These are phyloP conservation scores for Tryphoninae sp. DNA, from an alignment of 2,888 invertebrate species.

Conservation along the genomic window DNA sequence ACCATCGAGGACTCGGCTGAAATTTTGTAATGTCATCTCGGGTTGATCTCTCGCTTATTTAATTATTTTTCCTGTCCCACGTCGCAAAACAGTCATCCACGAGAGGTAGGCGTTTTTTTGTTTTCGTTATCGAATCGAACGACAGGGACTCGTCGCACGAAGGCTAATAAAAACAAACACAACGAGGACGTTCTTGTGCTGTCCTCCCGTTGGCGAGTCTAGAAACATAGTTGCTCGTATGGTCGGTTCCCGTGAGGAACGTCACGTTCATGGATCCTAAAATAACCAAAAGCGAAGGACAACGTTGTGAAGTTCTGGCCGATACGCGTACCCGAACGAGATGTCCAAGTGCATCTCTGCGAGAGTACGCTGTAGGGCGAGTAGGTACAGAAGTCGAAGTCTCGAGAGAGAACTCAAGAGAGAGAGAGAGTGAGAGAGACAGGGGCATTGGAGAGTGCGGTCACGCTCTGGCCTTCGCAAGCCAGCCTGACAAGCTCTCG, in stretches of 20 bases:
- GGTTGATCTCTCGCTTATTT: slow-evolving; percentile 58
- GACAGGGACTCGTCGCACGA: slow-evolving; percentile 61
- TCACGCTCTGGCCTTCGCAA: slow-evolving; percentile 69
- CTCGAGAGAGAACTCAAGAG: slow-evolving; percentile 57
- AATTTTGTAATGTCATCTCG: slow-evolving; percentile 35
- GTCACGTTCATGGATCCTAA: slow-evolving; percentile 71
- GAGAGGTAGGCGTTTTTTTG: slow-evolving; percentile 64
- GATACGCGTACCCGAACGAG: slow-evolving; percentile 52
- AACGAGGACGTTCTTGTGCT: slow-evolving; percentile 41
- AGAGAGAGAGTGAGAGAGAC: slow-evolving; percentile 55
- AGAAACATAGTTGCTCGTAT: slow-evolving; percentile 63
- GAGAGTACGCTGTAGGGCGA: slow-evolving; percentile 25
- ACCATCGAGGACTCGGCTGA: not conserved
- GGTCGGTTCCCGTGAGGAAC: slow-evolving; percentile 53
- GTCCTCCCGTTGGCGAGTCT: slow-evolving; percentile 30
- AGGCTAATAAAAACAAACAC: slow-evolving; percentile 74
- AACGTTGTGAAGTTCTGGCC: slow-evolving; percentile 40
- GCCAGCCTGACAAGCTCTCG: slow-evolving; percentile 74
- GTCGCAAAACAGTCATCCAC: slow-evolving; percentile 63
- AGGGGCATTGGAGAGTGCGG: slow-evolving; percentile 68
- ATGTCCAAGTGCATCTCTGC: slow-evolving; percentile 48
- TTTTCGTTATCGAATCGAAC: slow-evolving; percentile 51
- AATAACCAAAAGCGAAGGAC: slow-evolving; percentile 69
- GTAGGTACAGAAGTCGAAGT: slow-evolving; percentile 55
- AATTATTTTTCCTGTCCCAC: slow-evolving; percentile 70